These are phyloP conservation scores for Ochlodes sylvanus DNA, from an alignment of 2,888 invertebrate species.

Conservation along the genomic window DNA sequence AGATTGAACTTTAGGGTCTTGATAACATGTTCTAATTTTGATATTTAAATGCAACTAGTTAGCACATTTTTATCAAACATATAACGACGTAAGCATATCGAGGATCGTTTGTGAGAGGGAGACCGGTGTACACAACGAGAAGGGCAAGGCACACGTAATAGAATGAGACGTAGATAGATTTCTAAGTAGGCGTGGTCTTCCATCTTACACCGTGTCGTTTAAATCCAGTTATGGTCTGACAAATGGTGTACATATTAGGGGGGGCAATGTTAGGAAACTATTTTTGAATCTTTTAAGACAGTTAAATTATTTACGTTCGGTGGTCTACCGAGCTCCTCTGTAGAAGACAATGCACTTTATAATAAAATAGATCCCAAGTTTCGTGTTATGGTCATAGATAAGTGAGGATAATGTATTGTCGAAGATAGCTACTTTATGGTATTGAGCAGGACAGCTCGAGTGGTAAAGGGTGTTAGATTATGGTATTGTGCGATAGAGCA, in stretches of 20 bases:
- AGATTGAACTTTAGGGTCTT: conserved; percentile 44
- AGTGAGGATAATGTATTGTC: conserved; percentile 79
- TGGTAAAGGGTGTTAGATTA: conserved; percentile 79
- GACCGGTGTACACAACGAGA: conserved; percentile 50
- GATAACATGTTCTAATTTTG: conserved; percentile 44
- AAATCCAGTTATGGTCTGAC: conserved; percentile 85
- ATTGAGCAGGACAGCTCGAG: conserved; percentile 75
- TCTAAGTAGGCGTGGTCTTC: conserved; percentile 69
- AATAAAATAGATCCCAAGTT: conserved; percentile 81
- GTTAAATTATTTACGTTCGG: conserved; percentile 83
- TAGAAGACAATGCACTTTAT: conserved; percentile 83
- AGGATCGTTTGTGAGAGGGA: conserved; percentile 64
- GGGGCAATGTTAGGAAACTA: conserved; percentile 85
- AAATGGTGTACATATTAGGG: conserved; percentile 85
- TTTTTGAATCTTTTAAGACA: conserved; percentile 86
- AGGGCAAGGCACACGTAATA: conserved; percentile 39
- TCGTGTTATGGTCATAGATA: conserved; percentile 81
- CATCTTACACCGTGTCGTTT: conserved; percentile 76
- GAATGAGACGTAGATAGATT: conserved; percentile 58
- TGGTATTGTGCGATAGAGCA: conserved; percentile 66
- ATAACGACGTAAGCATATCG: conserved; percentile 69
- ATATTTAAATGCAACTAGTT: conserved; percentile 48
- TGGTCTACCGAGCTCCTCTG: conserved; percentile 75
- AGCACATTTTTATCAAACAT: conserved; percentile 63
- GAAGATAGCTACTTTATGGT: conserved; percentile 80